These are phyloP conservation scores for Labroides dimidiatus DNA, from an alignment of 2,797 vertebrate genomes.

Conservation along the genomic window DNA sequence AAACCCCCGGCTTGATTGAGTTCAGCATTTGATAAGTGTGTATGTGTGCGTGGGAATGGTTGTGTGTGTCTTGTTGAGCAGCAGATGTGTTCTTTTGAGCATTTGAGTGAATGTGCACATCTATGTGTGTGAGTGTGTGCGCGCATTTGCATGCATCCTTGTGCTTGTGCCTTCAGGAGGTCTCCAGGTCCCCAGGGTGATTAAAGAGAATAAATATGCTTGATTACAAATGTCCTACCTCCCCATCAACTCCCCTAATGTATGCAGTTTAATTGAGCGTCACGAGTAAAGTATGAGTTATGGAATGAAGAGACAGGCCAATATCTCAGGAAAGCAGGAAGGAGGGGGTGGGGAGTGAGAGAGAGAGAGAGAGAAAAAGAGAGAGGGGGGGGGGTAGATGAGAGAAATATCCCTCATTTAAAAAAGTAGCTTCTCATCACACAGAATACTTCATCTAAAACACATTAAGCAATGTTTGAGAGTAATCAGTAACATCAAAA, in stretches of 20 bases:
- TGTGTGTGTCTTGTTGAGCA: slow-evolving; percentile 28
- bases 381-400: background rate
- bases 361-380: slow-evolving; percentile 17
- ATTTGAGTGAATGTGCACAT: slow-evolving; percentile 31
- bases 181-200: slow-evolving; percentile 84
- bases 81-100: slow-evolving; percentile 50
- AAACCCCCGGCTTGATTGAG: slow-evolving; percentile 79
- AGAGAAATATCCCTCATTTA: slow-evolving; percentile 47
- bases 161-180: slow-evolving; percentile 63
- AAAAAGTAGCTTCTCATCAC: slow-evolving; percentile 55
- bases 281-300: slow-evolving; percentile 84
- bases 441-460: slow-evolving; percentile 57
- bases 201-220: slow-evolving; percentile 87
- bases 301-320: slow-evolving; percentile 79
- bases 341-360: slow-evolving; percentile 19
- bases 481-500: slow-evolving; percentile 43
- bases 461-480: slow-evolving; percentile 36
- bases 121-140: slow-evolving; percentile 7
- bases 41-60: slow-evolving; percentile 13
- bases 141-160: slow-evolving; percentile 59
- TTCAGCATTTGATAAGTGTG: slow-evolving; percentile 74
- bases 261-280: slow-evolving; percentile 88
- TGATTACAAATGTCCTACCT: slow-evolving; percentile 86
- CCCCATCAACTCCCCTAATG: slow-evolving; percentile 82
- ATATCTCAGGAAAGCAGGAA: slow-evolving; percentile 69